A percentile compares a stretch with the other conserved stretches of the same genome.
Evolutionary conservation across 2,888 invertebrate species (phyloP).

Genomic region (Sarcophaga subvicina): DNA sequence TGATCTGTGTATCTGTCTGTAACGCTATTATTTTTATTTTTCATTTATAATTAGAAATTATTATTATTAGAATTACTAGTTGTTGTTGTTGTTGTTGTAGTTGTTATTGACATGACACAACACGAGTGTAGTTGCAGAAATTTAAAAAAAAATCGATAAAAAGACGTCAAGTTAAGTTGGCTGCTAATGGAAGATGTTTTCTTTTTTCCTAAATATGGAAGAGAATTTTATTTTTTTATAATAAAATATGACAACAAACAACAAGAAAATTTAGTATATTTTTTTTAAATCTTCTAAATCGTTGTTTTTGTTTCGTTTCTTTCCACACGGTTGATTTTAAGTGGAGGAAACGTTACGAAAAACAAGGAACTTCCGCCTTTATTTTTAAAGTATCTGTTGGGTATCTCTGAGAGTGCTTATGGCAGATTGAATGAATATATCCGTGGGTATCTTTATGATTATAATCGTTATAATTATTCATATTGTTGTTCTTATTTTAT

Average conservation of each 20-base stretch:
- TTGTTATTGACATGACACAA: neutral
- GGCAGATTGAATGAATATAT: neutral
- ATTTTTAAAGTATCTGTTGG: slow-evolving; percentile 5
- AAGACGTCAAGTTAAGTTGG: no score
- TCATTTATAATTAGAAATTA: slow-evolving; percentile 37
- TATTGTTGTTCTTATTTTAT: neutral
- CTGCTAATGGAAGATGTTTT: no score
- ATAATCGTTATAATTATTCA: neutral
- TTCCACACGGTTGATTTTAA: slow-evolving; percentile 46
- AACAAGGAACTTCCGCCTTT: slow-evolving; percentile 46
- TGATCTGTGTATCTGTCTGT: neutral
- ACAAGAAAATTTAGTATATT: no score
- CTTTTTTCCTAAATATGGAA: no score
- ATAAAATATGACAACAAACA: no score
- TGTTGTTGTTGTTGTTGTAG: neutral
- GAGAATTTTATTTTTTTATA: no score
- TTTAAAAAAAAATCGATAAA: neutral
- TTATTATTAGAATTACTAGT: slow-evolving; percentile 9
- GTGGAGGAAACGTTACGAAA: slow-evolving; percentile 23
- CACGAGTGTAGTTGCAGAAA: neutral
- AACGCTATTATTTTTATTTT: neutral
- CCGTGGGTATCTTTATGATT: neutral
- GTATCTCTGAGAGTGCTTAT: no score
- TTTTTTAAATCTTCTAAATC: neutral
- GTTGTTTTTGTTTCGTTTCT: neutral